phyloP scores from a whole-genome alignment of 2,888 invertebrate genomes.

The Chaetogeoica ovagalla region DNA sequence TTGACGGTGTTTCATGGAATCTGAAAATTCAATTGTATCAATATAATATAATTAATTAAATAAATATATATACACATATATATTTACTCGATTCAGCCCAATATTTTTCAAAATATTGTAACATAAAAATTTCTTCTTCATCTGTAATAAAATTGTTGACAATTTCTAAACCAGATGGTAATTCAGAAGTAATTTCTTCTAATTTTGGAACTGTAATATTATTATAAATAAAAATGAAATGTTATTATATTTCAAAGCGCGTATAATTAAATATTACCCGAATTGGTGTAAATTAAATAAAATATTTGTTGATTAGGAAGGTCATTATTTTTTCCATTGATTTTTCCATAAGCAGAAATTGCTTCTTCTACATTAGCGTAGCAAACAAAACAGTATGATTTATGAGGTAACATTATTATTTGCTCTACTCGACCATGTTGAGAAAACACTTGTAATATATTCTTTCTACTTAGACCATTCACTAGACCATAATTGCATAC shows the following conservation, averaged over 20 bases:
- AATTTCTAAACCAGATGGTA: constrained; percentile 44
- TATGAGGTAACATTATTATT: constrained; percentile 73
- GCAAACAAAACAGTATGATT: constrained; percentile 78
- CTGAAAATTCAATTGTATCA: constrained; percentile 4
- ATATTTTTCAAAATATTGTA: constrained; percentile 43
- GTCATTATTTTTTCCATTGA: constrained; percentile 64
- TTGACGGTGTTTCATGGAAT: constrained; percentile 73
- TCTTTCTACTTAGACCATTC: constrained; percentile 73
- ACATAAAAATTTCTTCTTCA: constrained; percentile 49
- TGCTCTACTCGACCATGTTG: constrained; percentile 65
- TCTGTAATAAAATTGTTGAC: constrained; percentile 53
- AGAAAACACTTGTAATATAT: constrained; percentile 64
- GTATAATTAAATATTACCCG: constrained; percentile 28
- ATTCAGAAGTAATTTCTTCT: not conserved
- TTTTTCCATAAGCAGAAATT: constrained; percentile 63
- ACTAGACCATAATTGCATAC: constrained; percentile 87
- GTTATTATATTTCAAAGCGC: constrained; percentile 1
- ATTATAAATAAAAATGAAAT: not conserved
- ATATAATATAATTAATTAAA: not conserved
- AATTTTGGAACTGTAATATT: constrained; percentile 32
- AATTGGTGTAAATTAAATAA: constrained; percentile 50
- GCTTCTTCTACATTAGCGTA: constrained; percentile 65
- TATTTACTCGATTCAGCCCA: constrained; percentile 38
- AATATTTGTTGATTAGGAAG: constrained; percentile 33
- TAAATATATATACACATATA: not conserved